These are phyloP conservation scores for Umimayanthus chanpuru DNA, from an alignment of 92 coral and sea anemone species.

Conservation along the genomic window DNA sequence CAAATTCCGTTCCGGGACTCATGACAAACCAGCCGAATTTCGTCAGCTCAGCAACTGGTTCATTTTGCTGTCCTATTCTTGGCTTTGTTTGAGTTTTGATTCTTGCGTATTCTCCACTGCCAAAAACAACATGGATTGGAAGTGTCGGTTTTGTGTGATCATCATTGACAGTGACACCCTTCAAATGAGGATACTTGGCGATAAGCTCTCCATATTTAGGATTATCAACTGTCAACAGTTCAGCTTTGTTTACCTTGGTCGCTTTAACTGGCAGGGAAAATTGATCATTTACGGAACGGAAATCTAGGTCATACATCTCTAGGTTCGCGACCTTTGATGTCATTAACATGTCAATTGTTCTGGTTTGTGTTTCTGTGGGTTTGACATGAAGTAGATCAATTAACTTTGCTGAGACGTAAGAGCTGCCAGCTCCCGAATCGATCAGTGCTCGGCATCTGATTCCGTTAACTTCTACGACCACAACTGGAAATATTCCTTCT, in stretches of 20 bases:
- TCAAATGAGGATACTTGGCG: conserved; percentile 45
- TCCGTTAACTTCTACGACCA: conserved; percentile 42
- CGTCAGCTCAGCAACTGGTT: conserved; percentile 52
- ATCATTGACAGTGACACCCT: conserved; percentile 56
- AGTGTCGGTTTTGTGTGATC: conserved; percentile 50
- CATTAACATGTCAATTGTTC: conserved; percentile 64
- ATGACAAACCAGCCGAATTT: conserved; percentile 62
- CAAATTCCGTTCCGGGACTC: conserved; percentile 47
- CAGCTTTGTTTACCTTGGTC: conserved; percentile 61
- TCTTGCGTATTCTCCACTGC: conserved; percentile 58
- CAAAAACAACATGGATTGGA: conserved; percentile 46
- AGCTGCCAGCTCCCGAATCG: conserved; percentile 58
- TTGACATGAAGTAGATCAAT: conserved; percentile 31
- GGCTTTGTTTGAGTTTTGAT: conserved; percentile 56
- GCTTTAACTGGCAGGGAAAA: conserved; percentile 59
- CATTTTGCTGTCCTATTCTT: conserved; percentile 41
- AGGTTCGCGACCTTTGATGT: conserved; percentile 50
- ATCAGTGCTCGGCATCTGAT: conserved; percentile 43
- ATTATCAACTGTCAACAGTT: conserved; percentile 66
- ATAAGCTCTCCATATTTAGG: conserved; percentile 61
- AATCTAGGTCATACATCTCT: conserved; percentile 50
- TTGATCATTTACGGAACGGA: conserved; percentile 53
- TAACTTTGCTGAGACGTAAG: conserved; percentile 42
- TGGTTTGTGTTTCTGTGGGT: conserved; percentile 47
- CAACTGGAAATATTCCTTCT: conserved; percentile 52